phyloP scores from a whole-genome alignment of 2,113 vertebrate genomes.

The Zootoca vivipara region DNA sequence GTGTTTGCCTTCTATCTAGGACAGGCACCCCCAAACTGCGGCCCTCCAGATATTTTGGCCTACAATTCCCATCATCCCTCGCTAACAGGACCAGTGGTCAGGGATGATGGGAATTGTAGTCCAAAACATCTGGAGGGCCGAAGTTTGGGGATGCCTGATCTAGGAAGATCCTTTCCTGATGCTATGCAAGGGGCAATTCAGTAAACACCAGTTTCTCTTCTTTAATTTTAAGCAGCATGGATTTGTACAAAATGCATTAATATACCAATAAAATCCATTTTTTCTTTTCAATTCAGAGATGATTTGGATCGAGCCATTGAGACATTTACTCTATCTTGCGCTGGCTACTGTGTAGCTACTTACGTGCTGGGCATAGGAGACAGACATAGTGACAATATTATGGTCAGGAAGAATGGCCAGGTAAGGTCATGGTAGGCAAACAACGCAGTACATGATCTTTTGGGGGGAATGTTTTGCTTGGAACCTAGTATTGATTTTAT shows the following conservation, averaged over 20 bases:
- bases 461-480: not conserved
- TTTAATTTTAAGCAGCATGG: slow-evolving; percentile 10
- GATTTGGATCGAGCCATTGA: slow-evolving; percentile 95
- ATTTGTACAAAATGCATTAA: not conserved
- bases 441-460: not conserved
- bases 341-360: slow-evolving; percentile 99
- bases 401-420: slow-evolving; percentile 98
- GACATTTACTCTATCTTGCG: slow-evolving; percentile 97
- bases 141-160: too few species aligned
- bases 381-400: slow-evolving; percentile 98
- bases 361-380: slow-evolving; percentile 98
- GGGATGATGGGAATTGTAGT: too few species aligned
- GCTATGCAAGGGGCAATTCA: not conserved
- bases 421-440: slow-evolving; percentile 65
- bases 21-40: too few species aligned
- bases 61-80: too few species aligned
- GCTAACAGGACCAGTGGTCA: too few species aligned
- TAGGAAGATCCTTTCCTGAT: not conserved
- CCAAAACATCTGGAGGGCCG: too few species aligned
- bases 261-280: not conserved
- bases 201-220: not conserved
- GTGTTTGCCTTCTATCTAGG: not conserved
- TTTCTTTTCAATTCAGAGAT: slow-evolving; percentile 78
- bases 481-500: too few species aligned
- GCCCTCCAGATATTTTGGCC: too few species aligned